Percentiles rank a stretch among this genome's conserved stretches.
Conservation (phyloP, 2,797 vertebrate genomes). For the Rhinophrynus dorsalis region DNA sequence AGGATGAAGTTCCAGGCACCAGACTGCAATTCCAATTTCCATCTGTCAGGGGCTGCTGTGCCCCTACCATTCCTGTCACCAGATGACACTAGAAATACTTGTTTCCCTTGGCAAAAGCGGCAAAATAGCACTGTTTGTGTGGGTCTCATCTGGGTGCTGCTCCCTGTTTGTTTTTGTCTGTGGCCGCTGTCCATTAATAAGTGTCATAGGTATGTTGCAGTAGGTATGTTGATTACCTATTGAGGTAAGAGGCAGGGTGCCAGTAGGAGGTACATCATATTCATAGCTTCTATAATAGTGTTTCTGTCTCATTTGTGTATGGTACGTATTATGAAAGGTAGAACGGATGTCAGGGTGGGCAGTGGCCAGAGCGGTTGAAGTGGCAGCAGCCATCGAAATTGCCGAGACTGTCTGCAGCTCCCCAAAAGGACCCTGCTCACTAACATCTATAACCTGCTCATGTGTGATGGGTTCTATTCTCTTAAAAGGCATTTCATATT, state of each 20-base stretch:
- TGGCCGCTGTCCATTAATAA: constrained; percentile 95
- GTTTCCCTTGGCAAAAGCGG: constrained; percentile 96
- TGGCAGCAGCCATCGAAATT: constrained; percentile 97
- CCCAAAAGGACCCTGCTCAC: constrained; percentile 96
- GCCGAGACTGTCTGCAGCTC: constrained; percentile 97
- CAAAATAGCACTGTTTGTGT: constrained; percentile 96
- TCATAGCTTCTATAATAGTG: constrained; percentile 98
- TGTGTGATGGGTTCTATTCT: constrained; percentile 90
- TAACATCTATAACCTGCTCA: constrained; percentile 92
- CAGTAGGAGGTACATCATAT: constrained; percentile 89
- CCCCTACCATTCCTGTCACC: constrained; percentile 80
- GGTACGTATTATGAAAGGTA: constrained; percentile 95
- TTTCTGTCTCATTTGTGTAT: constrained; percentile 98
- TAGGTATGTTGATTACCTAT: constrained; percentile 98
- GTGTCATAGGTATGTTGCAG: constrained; percentile 99
- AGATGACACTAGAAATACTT: constrained; percentile 98
- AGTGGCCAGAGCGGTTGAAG: constrained; percentile 93
- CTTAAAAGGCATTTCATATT: constrained; percentile 98
- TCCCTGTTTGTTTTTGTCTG: constrained; percentile 89
- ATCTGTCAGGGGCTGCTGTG: constrained; percentile 58
- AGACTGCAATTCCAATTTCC: constrained; percentile 70
- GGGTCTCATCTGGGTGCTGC: constrained; percentile 93
- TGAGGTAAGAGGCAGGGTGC: constrained; percentile 92
- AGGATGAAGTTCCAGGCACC: constrained; percentile 80
- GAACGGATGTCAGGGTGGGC: constrained; percentile 96